A percentile compares a stretch with the other conserved stretches of the same genome.
Evolutionary conservation across 2,888 invertebrate species (phyloP).

Genomic region (Cheilosia pagana): DNA sequence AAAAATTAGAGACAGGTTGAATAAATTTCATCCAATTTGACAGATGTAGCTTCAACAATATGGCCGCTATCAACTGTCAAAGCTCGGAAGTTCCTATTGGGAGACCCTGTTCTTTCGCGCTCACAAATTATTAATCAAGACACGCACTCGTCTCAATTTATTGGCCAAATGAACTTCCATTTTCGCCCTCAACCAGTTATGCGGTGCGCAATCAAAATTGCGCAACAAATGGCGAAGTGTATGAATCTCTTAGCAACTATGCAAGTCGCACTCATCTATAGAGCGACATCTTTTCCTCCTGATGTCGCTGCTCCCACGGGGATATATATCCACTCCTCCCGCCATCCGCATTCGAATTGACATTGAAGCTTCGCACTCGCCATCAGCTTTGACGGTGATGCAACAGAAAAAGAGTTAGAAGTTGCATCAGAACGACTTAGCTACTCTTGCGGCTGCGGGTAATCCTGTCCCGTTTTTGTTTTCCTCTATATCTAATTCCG

Average conservation of each 20-base stretch:
- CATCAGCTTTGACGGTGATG: constrained; percentile 24
- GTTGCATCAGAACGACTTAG: constrained; percentile 49
- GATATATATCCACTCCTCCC: constrained; percentile 18
- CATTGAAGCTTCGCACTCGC: constrained; percentile 67
- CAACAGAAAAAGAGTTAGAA: constrained; percentile 20
- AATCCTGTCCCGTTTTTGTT: constrained; percentile 33
- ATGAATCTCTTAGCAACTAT: constrained; percentile 32
- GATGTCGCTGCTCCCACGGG: constrained; percentile 31
- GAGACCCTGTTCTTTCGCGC: too few species aligned
- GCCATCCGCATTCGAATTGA: constrained; percentile 26
- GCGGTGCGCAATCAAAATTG: constrained; percentile 42
- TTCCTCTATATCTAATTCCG: constrained; percentile 54
- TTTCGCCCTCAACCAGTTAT: constrained; percentile 30
- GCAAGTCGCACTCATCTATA: constrained; percentile 28
- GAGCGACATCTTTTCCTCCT: constrained; percentile 39
- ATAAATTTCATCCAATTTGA: too few species aligned
- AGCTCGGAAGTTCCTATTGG: too few species aligned
- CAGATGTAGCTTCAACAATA: too few species aligned
- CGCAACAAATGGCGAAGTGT: constrained; percentile 63
- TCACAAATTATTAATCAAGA: too few species aligned
- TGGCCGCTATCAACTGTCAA: too few species aligned
- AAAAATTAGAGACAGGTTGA: too few species aligned
- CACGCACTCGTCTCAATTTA: constrained; percentile 5
- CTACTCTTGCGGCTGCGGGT: constrained; percentile 22
- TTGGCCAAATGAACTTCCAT: constrained; percentile 60